These are phyloP conservation scores for Morpho achilles DNA, from an alignment of 2,888 invertebrate species.

Conservation along the genomic window DNA sequence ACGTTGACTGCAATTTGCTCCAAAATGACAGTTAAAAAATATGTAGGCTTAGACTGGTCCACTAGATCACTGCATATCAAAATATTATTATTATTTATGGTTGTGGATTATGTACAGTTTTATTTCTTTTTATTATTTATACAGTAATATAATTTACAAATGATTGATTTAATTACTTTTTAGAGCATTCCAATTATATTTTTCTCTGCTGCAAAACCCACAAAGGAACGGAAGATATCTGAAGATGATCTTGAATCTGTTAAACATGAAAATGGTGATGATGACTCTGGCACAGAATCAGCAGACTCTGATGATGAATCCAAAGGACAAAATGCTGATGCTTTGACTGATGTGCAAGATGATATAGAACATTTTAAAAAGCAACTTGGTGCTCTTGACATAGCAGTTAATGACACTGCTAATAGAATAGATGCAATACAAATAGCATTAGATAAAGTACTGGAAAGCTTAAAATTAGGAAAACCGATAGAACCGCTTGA, in stretches of 20 bases:
- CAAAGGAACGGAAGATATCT: slow-evolving; percentile 69
- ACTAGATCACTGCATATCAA: no score
- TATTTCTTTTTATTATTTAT: no score
- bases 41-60: no score
- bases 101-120: no score
- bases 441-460: slow-evolving; percentile 62
- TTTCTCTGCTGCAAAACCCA: slow-evolving; percentile 89
- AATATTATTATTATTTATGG: no score
- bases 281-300: slow-evolving; percentile 51
- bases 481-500: slow-evolving; percentile 48
- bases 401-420: slow-evolving; percentile 75
- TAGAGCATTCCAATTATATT: slow-evolving; percentile 88
- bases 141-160: neutral
- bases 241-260: slow-evolving; percentile 44
- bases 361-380: slow-evolving; percentile 71
- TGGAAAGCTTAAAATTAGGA: slow-evolving; percentile 58
- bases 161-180: slow-evolving; percentile 28
- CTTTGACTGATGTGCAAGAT: slow-evolving; percentile 48
- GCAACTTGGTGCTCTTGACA: slow-evolving; percentile 71
- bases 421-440: slow-evolving; percentile 77
- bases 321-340: slow-evolving; percentile 38
- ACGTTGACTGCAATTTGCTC: no score
- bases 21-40: no score
- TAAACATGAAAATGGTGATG: slow-evolving; percentile 25
- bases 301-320: slow-evolving; percentile 42